phyloP scores from a whole-genome alignment of 2,113 vertebrate species.

The Oryzias javanicus region DNA sequence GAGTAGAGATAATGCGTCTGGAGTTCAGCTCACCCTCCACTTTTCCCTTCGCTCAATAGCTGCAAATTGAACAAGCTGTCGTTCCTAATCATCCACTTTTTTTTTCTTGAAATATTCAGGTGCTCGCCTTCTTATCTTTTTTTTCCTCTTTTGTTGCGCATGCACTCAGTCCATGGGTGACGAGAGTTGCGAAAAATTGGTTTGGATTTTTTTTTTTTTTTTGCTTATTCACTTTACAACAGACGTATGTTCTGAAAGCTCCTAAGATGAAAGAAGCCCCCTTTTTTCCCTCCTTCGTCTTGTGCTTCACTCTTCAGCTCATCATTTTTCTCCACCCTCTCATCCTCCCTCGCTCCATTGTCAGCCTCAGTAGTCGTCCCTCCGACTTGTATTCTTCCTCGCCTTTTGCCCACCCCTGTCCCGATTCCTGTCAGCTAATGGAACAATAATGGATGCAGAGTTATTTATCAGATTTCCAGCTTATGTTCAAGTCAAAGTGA shows the following conservation, averaged over 20 bases:
- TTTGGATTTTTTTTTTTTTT: slow-evolving; percentile 19
- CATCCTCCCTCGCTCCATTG: slow-evolving; percentile 29
- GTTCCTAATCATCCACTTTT: slow-evolving; percentile 26
- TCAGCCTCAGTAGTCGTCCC: slow-evolving; percentile 44
- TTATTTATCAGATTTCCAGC: slow-evolving; percentile 38
- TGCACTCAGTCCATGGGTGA: slow-evolving; percentile 10
- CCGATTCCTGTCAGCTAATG: slow-evolving; percentile 40
- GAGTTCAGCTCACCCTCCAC: slow-evolving; percentile 17
- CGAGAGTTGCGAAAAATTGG: slow-evolving; percentile 21
- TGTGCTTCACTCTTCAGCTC: slow-evolving; percentile 41
- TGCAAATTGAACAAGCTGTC: slow-evolving; percentile 38
- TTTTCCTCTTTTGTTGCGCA: neutral
- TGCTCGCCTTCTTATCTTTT: slow-evolving; percentile 10
- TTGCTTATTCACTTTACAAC: slow-evolving; percentile 31
- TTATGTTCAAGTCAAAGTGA: slow-evolving; percentile 27
- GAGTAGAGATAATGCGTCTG: slow-evolving; percentile 28
- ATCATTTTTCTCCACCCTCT: slow-evolving; percentile 49
- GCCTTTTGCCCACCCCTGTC: slow-evolving; percentile 2
- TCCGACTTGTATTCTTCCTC: slow-evolving; percentile 31
- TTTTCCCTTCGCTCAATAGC: slow-evolving; percentile 14
- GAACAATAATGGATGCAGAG: slow-evolving; percentile 44
- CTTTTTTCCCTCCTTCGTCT: neutral
- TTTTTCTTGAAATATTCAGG: slow-evolving; percentile 1
- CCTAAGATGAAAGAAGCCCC: slow-evolving; percentile 51
- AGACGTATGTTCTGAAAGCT: slow-evolving; percentile 34